Evolutionary conservation across 2,113 vertebrate species (phyloP).

Genomic region (Crypturellus undulatus): DNA sequence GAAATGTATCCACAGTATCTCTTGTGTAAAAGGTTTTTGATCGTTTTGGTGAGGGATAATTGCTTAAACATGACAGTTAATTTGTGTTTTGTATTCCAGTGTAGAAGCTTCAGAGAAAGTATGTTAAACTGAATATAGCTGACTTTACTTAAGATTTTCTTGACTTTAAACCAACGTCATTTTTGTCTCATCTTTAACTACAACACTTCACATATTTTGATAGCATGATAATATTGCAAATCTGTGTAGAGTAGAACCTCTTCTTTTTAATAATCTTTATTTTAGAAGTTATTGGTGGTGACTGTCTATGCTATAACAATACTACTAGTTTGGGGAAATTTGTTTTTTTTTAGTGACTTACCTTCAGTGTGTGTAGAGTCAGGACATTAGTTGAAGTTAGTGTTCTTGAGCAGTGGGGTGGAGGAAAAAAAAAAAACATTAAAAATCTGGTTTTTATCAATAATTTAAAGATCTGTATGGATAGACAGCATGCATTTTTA

Average conservation of each 20-base stretch:
- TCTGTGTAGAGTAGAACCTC: slow-evolving; percentile 35
- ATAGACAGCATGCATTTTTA: slow-evolving; percentile 42
- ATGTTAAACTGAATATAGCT: not conserved
- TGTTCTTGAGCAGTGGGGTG: slow-evolving; percentile 22
- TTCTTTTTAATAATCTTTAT: slow-evolving; percentile 37
- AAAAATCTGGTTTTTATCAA: slow-evolving; percentile 59
- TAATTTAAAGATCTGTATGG: slow-evolving; percentile 19
- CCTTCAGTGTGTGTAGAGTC: slow-evolving; percentile 11
- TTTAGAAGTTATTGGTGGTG: slow-evolving; percentile 57
- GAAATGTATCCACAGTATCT: slow-evolving; percentile 27
- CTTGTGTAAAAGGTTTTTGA: slow-evolving; percentile 50
- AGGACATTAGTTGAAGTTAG: slow-evolving; percentile 30
- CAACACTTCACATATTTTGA: not conserved
- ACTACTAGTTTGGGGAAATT: slow-evolving; percentile 30
- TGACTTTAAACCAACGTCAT: slow-evolving; percentile 24
- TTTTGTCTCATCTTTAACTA: slow-evolving; percentile 60
- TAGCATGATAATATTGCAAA: slow-evolving; percentile 38
- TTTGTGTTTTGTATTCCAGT: slow-evolving; percentile 54
- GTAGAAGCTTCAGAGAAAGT: slow-evolving; percentile 41
- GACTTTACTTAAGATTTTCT: slow-evolving; percentile 47
- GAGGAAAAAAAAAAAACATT: not conserved
- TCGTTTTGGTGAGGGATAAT: slow-evolving; percentile 54
- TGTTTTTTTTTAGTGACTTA: slow-evolving; percentile 29
- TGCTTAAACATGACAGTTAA: slow-evolving; percentile 57
- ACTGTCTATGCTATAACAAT: slow-evolving; percentile 52